Evolutionary conservation across 2,113 vertebrate species (phyloP).

Genomic region (Oophaga pumilio): DNA sequence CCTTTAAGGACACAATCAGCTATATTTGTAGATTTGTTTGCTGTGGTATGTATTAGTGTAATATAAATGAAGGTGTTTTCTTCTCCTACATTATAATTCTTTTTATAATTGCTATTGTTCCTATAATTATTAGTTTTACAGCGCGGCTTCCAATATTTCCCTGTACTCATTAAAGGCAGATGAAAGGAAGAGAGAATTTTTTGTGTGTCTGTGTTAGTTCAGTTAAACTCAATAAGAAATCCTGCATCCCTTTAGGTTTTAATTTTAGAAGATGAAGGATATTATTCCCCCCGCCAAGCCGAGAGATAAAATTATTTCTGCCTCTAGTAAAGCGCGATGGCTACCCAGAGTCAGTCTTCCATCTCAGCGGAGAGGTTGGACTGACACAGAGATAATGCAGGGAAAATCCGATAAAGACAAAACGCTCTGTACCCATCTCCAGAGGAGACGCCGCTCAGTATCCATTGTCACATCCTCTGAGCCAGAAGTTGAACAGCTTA

Average conservation of each 20-base stretch:
- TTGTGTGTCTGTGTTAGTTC: background rate
- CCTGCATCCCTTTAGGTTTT: constrained; percentile 33
- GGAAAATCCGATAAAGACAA: constrained; percentile 47
- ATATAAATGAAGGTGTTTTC: background rate
- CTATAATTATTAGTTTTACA: background rate
- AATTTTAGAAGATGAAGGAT: constrained; percentile 27
- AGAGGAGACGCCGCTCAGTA: background rate
- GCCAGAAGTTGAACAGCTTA: constrained; percentile 38
- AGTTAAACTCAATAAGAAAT: background rate
- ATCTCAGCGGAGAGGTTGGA: constrained; percentile 48
- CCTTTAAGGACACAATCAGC: background rate
- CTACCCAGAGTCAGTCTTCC: constrained; percentile 38
- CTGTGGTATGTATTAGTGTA: background rate
- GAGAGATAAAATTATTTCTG: constrained; percentile 13
- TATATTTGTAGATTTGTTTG: background rate
- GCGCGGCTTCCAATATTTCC: background rate
- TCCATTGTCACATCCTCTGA: constrained; percentile 16
- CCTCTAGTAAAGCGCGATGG: constrained; percentile 10
- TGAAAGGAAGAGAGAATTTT: background rate
- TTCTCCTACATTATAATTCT: background rate
- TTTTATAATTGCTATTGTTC: background rate
- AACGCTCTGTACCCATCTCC: constrained; percentile 42
- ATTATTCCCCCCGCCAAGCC: constrained; percentile 26
- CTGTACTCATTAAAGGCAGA: background rate
- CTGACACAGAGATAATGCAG: constrained; percentile 52